Evolutionary conservation across 35 echinoderm and acorn worm species (phyloP).

Genomic region (Eucidaris tribuloides): DNA sequence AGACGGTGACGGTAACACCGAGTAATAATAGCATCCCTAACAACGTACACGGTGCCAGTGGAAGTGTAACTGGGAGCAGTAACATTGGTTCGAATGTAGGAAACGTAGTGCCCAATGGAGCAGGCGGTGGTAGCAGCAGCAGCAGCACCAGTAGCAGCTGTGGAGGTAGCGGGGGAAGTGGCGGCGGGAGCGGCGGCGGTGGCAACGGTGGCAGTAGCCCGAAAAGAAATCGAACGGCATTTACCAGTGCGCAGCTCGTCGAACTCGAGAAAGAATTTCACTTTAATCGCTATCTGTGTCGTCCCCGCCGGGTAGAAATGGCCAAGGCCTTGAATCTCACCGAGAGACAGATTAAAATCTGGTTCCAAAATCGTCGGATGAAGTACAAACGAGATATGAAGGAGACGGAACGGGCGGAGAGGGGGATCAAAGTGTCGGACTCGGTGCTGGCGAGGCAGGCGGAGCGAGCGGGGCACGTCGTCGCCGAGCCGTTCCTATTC

Average conservation of each 20-base stretch:
- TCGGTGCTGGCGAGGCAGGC: slow-evolving; percentile 55
- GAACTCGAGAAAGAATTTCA: slow-evolving; percentile 96
- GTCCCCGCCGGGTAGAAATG: slow-evolving; percentile 82
- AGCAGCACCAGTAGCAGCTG: background rate
- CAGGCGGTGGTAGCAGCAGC: background rate
- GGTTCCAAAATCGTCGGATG: slow-evolving; percentile 96
- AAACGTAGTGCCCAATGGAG: background rate
- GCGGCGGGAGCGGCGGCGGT: background rate
- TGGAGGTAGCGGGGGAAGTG: background rate
- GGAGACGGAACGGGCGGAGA: slow-evolving; percentile 63
- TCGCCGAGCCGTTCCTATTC: slow-evolving; percentile 27
- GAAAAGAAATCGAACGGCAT: slow-evolving; percentile 80
- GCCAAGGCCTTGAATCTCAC: slow-evolving; percentile 70
- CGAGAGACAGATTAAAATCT: slow-evolving; percentile 95
- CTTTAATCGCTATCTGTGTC: slow-evolving; percentile 79
- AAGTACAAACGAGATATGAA: slow-evolving; percentile 91
- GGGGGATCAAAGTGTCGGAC: slow-evolving; percentile 63
- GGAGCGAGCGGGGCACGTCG: slow-evolving; percentile 32
- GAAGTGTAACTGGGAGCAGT: too few species aligned
- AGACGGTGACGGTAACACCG: background rate
- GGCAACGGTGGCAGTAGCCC: slow-evolving; percentile 12
- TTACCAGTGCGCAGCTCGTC: slow-evolving; percentile 83
- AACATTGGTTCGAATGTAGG: background rate
- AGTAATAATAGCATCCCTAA: background rate
- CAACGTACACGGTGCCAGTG: background rate